Percentiles rank a stretch among this genome's conserved stretches.
phyloP scores from a whole-genome alignment of 2,113 vertebrate genomes.

The Calypte anna region DNA sequence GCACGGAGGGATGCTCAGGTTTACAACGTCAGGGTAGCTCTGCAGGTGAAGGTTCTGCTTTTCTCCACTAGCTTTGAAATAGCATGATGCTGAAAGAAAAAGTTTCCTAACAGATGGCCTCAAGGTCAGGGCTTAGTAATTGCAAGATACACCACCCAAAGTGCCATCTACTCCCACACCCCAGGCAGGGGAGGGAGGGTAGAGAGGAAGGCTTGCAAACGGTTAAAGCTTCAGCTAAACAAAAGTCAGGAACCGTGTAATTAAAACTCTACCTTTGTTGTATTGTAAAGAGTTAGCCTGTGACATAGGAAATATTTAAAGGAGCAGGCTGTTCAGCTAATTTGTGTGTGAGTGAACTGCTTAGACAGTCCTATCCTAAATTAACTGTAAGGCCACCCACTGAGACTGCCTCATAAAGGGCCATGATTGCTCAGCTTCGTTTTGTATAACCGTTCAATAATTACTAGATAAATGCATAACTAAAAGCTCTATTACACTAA shows the following conservation, averaged over 20 bases:
- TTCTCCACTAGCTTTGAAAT: neutral
- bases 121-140: conserved; percentile 69
- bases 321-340: conserved; percentile 79
- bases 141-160: conserved; percentile 57
- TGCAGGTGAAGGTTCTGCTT: neutral
- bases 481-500: conserved; percentile 85
- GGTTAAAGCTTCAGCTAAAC: conserved; percentile 81
- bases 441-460: conserved; percentile 80
- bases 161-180: neutral
- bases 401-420: conserved; percentile 77
- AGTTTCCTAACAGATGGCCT: conserved; percentile 58
- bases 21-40: neutral
- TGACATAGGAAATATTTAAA: conserved; percentile 83
- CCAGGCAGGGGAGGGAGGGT: conserved; percentile 14
- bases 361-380: conserved; percentile 79
- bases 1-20: neutral
- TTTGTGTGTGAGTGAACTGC: conserved; percentile 80
- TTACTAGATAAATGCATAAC: conserved; percentile 84
- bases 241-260: conserved; percentile 83
- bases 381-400: conserved; percentile 84
- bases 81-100: conserved; percentile 24
- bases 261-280: conserved; percentile 83
- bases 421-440: conserved; percentile 74
- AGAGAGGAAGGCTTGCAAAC: conserved; percentile 62
- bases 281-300: conserved; percentile 80